Percentiles rank a stretch among this genome's conserved stretches.
phyloP scores from a whole-genome alignment of 2,113 vertebrate genomes.

The Pelodiscus sinensis region DNA sequence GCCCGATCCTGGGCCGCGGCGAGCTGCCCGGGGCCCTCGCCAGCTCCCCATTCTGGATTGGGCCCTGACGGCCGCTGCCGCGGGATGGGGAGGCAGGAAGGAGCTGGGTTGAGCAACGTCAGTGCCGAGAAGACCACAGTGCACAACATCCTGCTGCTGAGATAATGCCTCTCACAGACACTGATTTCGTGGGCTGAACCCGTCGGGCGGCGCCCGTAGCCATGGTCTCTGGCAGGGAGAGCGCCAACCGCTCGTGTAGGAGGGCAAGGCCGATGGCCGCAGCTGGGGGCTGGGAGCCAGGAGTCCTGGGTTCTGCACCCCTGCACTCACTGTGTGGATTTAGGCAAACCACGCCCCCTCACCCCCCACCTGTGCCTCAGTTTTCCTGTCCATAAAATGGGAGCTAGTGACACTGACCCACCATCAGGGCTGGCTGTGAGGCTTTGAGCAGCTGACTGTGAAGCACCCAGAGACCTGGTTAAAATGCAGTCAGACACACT shows the following conservation, averaged over 20 bases:
- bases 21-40: neutral
- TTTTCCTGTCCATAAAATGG: neutral
- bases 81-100: neutral
- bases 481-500: neutral
- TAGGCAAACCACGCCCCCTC: neutral
- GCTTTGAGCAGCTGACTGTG: neutral
- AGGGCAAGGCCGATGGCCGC: neutral
- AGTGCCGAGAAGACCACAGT: neutral
- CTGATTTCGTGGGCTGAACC: neutral
- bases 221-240: neutral
- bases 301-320: neutral
- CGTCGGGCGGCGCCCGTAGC: accelerated
- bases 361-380: neutral
- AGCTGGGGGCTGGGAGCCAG: neutral
- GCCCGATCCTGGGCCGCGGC: too few species aligned
- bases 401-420: neutral
- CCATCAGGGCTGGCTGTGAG: neutral
- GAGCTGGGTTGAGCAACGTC: neutral
- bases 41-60: neutral
- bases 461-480: neutral
- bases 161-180: neutral
- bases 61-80: neutral
- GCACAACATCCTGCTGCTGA: neutral
- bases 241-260: neutral
- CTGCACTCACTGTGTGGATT: neutral